Evolutionary conservation across 2,888 invertebrate species (phyloP).

Genomic region (Bugula neritina): DNA sequence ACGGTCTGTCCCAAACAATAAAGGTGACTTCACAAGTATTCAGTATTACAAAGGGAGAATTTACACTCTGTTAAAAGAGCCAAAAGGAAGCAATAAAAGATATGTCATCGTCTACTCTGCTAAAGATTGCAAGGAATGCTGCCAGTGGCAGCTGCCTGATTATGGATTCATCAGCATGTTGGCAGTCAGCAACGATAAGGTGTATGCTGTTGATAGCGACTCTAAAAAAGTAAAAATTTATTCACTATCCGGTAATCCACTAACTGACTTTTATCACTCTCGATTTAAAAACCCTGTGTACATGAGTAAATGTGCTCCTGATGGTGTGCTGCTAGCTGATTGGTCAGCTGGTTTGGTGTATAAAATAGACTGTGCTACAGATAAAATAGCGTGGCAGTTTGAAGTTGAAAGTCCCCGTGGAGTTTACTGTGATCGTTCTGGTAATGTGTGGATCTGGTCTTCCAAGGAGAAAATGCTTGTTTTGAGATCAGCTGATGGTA

Average conservation of each 20-base stretch:
- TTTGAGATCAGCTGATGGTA: not conserved
- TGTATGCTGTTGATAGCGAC: constrained; percentile 15
- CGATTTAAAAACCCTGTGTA: constrained; percentile 15
- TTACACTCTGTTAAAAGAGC: constrained; percentile 19
- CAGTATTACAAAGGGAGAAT: constrained; percentile 22
- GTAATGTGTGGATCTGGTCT: constrained; percentile 9
- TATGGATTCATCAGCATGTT: constrained; percentile 16
- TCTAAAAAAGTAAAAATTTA: constrained; percentile 21
- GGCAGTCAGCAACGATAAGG: constrained; percentile 21
- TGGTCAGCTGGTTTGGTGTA: constrained; percentile 16
- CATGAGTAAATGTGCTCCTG: constrained; percentile 13
- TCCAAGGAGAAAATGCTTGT: constrained; percentile 2
- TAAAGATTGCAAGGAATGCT: not conserved
- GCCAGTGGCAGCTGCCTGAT: not conserved
- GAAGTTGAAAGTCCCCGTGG: not conserved
- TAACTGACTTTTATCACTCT: constrained; percentile 14
- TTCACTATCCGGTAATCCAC: not conserved
- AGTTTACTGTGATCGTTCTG: constrained; percentile 7
- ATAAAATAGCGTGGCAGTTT: constrained; percentile 15
- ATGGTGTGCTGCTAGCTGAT: constrained; percentile 12
- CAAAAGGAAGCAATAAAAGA: constrained; percentile 20
- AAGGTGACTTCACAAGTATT: constrained; percentile 16
- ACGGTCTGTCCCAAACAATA: not conserved
- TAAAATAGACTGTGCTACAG: constrained; percentile 22
- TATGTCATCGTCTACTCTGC: constrained; percentile 1